Conservation (phyloP, 2,888 invertebrate genomes). For the Drosophila neotestacea region DNA sequence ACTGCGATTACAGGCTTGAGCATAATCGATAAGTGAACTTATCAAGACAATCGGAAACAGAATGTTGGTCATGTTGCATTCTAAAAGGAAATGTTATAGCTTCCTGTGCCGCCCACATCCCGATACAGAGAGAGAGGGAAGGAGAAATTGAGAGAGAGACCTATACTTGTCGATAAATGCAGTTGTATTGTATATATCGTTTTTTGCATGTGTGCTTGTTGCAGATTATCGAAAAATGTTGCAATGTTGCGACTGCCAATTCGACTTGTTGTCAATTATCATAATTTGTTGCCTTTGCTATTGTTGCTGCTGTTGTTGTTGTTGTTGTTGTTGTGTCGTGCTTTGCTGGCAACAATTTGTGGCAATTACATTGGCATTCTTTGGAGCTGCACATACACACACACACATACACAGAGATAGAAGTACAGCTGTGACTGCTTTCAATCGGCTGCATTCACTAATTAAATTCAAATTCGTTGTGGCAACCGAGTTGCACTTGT, state of each 20-base stretch:
- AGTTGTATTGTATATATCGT: no score
- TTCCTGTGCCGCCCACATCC: conserved; percentile 59
- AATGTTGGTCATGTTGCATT: not conserved
- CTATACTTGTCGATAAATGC: conserved; percentile 28
- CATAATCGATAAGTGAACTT: not conserved
- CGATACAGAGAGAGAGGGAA: conserved; percentile 1
- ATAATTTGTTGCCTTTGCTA: conserved; percentile 52
- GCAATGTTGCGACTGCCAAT: conserved; percentile 45
- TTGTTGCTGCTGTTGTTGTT: conserved; percentile 26
- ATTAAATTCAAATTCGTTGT: conserved; percentile 60
- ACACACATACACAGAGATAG: conserved; percentile 7
- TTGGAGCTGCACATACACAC: conserved; percentile 21
- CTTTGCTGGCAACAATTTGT: conserved; percentile 51
- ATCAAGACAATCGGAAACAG: conserved; percentile 13
- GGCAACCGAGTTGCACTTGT: conserved; percentile 55
- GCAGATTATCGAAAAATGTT: conserved; percentile 33
- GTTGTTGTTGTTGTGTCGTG: conserved; percentile 28
- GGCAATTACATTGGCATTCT: conserved; percentile 64
- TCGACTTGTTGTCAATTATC: conserved; percentile 63
- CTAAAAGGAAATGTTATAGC: conserved; percentile 36
- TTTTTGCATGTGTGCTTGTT: conserved; percentile 1
- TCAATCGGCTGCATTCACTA: conserved; percentile 44
- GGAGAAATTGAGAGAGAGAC: not conserved
- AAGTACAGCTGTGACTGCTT: conserved; percentile 11
- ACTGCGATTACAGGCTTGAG: not conserved